Evolutionary conservation across 2,888 invertebrate genomes (phyloP), one percentile per base, ranked within the genome.

Genomic region (Monopis laevigella): DNA sequence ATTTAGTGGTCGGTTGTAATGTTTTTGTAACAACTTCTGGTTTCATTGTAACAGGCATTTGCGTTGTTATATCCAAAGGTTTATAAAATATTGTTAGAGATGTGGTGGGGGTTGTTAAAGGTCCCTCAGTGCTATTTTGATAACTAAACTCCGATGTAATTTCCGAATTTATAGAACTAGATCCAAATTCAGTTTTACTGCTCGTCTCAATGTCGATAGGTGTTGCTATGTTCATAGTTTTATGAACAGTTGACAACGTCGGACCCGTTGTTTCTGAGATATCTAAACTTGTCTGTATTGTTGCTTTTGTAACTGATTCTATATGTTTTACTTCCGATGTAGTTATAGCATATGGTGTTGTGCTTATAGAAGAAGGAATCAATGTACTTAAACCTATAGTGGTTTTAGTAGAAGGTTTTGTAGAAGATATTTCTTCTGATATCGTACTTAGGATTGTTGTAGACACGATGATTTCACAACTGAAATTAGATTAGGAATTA

Each of bases 391-490:
- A 28, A 40, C 42, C 27, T 32, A 29, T 39, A 29, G 39, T 42
- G 34, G 45, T 39, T 26, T 47, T 47, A 40, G 46, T 43, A 30
- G 45, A 41, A 40, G 45, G 8, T 40, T 42, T 48, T 28, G 14
- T 32, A 6, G 32, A 2, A 5, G 17, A 29, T 64, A 63, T 46
- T 54, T 68, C 67, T 56, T 63, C 65, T 52, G 59, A 53, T 49
- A 53, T 53, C 47, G 59, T 61, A 13, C 63, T 57, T 46, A 66
- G 52, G 43, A 64, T 54, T 46, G 63, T 58, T 35, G 65, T 56
- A 41, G 62, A 53, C 59, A 69, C 66, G 66, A 65, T 61, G 51
- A 54, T 54, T 56, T 72, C 67, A 57, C 78, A 80, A 59, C 77
- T 78, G 77, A 12, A 72, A 48, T 54, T 24, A n/a, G 48, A 40